Base-by-base conservation (phyloP, 2,113 vertebrate species). In the Kobus ellipsiprymnus region DNA sequence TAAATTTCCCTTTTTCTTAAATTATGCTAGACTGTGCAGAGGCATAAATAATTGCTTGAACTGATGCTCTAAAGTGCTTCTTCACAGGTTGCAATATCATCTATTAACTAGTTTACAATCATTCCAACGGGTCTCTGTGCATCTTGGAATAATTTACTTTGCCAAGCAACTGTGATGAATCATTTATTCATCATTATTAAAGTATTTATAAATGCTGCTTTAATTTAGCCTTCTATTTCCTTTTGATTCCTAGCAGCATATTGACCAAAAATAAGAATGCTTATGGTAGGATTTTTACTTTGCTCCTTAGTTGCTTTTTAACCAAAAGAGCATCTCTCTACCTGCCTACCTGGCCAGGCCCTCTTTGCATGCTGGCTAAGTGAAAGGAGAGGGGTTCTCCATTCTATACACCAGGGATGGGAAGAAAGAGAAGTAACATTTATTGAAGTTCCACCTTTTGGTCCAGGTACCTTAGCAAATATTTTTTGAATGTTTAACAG, bases 141-240 rank as follows among this genome's bases (percentile, higher is more conserved):
- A 36, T 91, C 83, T 97, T 87, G 57, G 96, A 93, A 97, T 95
- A 78, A 95, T 92, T 94, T 33, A 67, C 89, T 93, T 89, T 59
- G 80, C 71, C 84, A 59, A 95, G 86, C n/a, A 97, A 97, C 91
- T 80, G 64, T 40, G 77, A 96, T 87, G 93, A 97, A 95, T 97
- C 97, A 93, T 97, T 95, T 97, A 97, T 93, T 95, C 71, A 60
- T 97, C 83, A 95, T 97, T 84, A 97, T 95, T 96, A 60, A 97
- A 97, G 94, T 97, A 97, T 97, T 97, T 97, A 97, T 95, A 98
- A 93, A 93, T 84, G 55, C 36, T 91, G 46, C 85, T 97, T 94
- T 97, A 55, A 91, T 94, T 95, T 82, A 84, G 25, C 36, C 54
- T 60, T 57, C 36, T 11, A 2, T 95, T 98, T 94, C 84, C 84